Conservation (phyloP, 2,797 vertebrate species). For the Cyprinella venusta region DNA sequence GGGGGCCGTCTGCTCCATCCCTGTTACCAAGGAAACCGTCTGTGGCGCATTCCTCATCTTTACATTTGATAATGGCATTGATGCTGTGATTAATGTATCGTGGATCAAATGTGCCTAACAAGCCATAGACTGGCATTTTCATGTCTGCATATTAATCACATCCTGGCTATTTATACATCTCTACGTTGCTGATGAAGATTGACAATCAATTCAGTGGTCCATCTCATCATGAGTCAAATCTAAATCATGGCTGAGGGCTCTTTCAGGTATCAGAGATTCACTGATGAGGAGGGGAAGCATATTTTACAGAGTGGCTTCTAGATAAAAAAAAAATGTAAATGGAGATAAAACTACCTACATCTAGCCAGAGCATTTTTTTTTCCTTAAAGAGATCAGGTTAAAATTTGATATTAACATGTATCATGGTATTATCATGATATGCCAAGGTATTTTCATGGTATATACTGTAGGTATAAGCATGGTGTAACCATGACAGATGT, state of each 20-base stretch:
- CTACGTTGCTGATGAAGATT: conserved; percentile 55
- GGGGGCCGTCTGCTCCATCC: conserved; percentile 64
- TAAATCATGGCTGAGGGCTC: not conserved
- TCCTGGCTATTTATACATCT: conserved; percentile 66
- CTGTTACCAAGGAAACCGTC: conserved; percentile 77
- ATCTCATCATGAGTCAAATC: conserved; percentile 3
- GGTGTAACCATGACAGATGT: too few relatives aligned
- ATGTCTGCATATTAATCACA: conserved; percentile 65
- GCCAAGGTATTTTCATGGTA: too few relatives aligned
- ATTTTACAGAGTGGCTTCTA: not conserved
- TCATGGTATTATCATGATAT: too few relatives aligned
- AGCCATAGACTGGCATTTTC: conserved; percentile 64
- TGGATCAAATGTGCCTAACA: conserved; percentile 72
- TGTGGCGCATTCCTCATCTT: conserved; percentile 65
- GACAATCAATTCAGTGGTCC: conserved; percentile 31
- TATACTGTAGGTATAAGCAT: too few relatives aligned
- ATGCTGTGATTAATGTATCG: conserved; percentile 73
- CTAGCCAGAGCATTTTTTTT: not conserved
- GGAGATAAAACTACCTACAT: not conserved
- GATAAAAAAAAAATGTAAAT: not conserved
- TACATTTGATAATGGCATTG: conserved; percentile 69
- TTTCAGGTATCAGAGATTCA: conserved; percentile 20
- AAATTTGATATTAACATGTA: not conserved
- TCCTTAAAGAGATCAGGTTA: not conserved
- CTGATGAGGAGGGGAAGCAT: not conserved